Evolutionary conservation across 2,888 invertebrate species (phyloP).

Genomic region (Ophioninae sp.): DNA sequence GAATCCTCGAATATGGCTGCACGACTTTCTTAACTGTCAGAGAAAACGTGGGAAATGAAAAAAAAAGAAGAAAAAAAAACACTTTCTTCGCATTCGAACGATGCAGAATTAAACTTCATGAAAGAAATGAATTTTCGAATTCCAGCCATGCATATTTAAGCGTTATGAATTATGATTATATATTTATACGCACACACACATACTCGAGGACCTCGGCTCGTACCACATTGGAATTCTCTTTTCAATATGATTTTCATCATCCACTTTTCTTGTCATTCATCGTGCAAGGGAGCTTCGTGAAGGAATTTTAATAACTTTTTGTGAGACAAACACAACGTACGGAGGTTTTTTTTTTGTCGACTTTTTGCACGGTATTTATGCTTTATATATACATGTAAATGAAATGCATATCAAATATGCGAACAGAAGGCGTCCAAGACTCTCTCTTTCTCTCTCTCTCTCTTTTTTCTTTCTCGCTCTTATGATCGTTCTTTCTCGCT

Average conservation of each 20-base stretch:
- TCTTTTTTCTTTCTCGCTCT: too few relatives aligned
- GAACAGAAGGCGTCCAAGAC: conserved; percentile 2
- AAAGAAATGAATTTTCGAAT: too few relatives aligned
- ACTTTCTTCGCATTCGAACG: too few relatives aligned
- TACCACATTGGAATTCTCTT: not conserved
- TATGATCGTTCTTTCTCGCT: too few relatives aligned
- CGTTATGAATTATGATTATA: not conserved
- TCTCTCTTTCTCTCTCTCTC: not conserved
- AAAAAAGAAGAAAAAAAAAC: too few relatives aligned
- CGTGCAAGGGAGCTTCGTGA: not conserved
- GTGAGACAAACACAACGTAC: not conserved
- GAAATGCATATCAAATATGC: conserved; percentile 15
- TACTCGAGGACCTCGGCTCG: not conserved
- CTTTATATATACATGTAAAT: conserved; percentile 1
- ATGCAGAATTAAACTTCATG: too few relatives aligned
- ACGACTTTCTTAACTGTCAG: too few relatives aligned
- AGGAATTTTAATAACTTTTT: not conserved
- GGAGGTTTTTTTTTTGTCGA: not conserved
- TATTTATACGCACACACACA: not conserved
- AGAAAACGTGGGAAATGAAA: too few relatives aligned
- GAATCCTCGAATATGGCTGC: too few relatives aligned
- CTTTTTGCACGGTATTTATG: not conserved
- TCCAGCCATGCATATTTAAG: too few relatives aligned
- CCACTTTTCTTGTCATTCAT: not conserved
- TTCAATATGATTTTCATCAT: not conserved